Evolutionary conservation across 1,140 invertebrate genomes (phyloP).

Genomic region (Thalassaphorura encarpata): DNA sequence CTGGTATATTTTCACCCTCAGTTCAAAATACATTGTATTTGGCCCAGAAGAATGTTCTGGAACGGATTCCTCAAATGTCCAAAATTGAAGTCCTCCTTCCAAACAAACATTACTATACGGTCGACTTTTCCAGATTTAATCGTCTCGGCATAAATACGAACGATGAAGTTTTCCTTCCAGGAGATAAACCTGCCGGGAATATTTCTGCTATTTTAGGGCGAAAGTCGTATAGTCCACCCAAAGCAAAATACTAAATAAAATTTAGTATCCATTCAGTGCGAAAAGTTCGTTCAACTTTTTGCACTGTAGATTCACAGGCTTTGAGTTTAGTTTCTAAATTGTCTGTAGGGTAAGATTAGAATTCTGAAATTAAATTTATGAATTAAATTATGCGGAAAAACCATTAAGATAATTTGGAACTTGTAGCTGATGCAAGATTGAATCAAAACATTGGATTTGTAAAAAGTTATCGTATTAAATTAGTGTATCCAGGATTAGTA

Average conservation of each 20-base stretch:
- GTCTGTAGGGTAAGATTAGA: no score
- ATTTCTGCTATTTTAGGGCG: conserved; percentile 57
- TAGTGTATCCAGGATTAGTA: no score
- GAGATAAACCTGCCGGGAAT: conserved; percentile 61
- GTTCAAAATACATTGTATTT: conserved; percentile 65
- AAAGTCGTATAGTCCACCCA: conserved; percentile 34
- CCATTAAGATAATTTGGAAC: no score
- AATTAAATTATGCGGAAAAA: no score
- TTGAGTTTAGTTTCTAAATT: no score
- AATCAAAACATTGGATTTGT: no score
- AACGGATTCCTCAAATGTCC: conserved; percentile 52
- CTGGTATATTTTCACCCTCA: conserved; percentile 52
- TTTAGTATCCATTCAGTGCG: neutral
- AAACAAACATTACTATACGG: conserved; percentile 64
- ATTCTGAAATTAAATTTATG: no score
- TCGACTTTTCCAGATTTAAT: conserved; percentile 59
- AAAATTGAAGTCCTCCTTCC: conserved; percentile 63
- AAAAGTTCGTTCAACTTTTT: neutral
- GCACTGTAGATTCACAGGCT: no score
- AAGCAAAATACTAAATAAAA: conserved; percentile 9
- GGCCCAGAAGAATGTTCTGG: conserved; percentile 52
- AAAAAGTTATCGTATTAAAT: no score
- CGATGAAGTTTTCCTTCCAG: conserved; percentile 55
- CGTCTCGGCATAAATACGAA: conserved; percentile 47
- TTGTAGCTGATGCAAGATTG: no score